Base-by-base conservation (phyloP, 2,888 invertebrate genomes). In the Zaprionus bogoriensis region DNA sequence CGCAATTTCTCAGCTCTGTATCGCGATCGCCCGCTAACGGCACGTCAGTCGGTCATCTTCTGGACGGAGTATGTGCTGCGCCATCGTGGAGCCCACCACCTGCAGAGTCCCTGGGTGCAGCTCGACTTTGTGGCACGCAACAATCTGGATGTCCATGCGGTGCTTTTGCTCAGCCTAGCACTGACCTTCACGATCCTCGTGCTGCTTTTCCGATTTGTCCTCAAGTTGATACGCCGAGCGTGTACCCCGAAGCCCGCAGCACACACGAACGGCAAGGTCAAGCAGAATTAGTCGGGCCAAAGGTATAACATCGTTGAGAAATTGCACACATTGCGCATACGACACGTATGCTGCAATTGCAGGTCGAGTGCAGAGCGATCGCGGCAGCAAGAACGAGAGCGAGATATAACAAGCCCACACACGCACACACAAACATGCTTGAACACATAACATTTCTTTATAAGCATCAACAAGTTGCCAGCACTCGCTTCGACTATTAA, bases 21-120 rank as follows among this genome's bases (percentile, higher is more conserved):
- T 66, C 92, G 90, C 63, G 93, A 93, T 78, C 90, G 93, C 45
- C 93, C 93, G 0, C 86, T 92, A 82, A 90, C 85, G 12, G 90
- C 92, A 0, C 82, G 92, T 32, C 92, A 93, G 47, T 92, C 92
- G 0, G 92, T 93, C 0, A 88, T 92, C 71, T 93, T 85, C 77
- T 93, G 93, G 93, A 90, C 93, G 20, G 93, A 93, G 70, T 93
- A 93, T 77, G 91, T 93, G 0, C 87, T 93, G 3, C 90, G 93
- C 7, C 89, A 93, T 77, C 91, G 91, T 27, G 93, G 93, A 6
- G 92, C 92, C 0, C 78, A 87, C 2, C 92, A 90, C 53, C 89
- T 93, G 75, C 92, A 92, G 58, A 92, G 91, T 85, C 92, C 92
- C 3, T 90, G 91, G 0, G 58, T 90, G 2, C 81, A 92, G 27